Base-by-base conservation (phyloP, 2,797 vertebrate genomes). In the Diceros bicornis region DNA sequence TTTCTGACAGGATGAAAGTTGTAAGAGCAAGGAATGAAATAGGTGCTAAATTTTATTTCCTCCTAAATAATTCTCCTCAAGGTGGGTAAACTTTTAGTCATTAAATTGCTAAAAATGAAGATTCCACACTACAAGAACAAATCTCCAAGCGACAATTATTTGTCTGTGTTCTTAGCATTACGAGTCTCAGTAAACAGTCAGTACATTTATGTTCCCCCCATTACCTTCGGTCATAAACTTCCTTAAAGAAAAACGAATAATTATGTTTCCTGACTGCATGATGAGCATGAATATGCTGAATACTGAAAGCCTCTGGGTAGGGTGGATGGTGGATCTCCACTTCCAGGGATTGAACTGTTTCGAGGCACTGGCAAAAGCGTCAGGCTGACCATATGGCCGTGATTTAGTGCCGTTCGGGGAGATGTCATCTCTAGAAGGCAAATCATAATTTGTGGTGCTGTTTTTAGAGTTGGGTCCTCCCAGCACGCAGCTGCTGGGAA, bases 181-280 rank as follows among this genome's bases (percentile, higher is more conserved):
- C 44, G 98, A 98, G 95, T 97, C 97, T 98, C 97, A 97, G 97
- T 98, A 98, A 99, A 98, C 97, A 98, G 96, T 97, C 95, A 37
- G 97, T 91, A 85, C 98, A 96, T 98, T 98, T 99, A 98, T 52
- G 17, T 98, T 74, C 81, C 97, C 93, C 93, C 96, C 85, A 97
- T 96, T 98, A 98, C 98, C 98, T 98, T 98, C n/a, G 92, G 97
- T 96, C 98, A 98, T 98, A 98, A 98, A 98, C 98, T 98, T 98
- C 83, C 96, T 97, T 96, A 95, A 98, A 98, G 94, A 97, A 98
- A 97, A 82, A 97, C 52, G 97, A 97, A 86, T 95, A 96, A 92
- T 97, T 92, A 82, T 94, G 75, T 94, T 98, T 97, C 93, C 94
- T 97, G 98, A 98, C 97, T 98, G 89, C 87, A 96, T 96, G 98